phyloP scores from a whole-genome alignment of 1,140 invertebrate genomes.

The Penaeus vannamei region DNA sequence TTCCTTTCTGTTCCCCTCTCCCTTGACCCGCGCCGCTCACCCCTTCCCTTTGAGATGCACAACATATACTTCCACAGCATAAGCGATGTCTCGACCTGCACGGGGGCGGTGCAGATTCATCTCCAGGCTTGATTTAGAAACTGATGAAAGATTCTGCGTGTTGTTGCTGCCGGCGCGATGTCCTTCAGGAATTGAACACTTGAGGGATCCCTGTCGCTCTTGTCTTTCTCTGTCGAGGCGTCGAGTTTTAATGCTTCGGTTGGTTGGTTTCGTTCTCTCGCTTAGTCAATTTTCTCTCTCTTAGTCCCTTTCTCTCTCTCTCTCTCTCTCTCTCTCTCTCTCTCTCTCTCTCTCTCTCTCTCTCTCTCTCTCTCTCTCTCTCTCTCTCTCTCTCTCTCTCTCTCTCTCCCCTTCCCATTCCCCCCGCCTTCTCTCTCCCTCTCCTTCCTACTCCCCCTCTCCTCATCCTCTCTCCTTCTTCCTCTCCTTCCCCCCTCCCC shows the following conservation, averaged over 20 bases:
- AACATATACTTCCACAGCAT: too few relatives aligned
- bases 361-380: slow-evolving; percentile 52
- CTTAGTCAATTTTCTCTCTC: too few relatives aligned
- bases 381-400: slow-evolving; percentile 11
- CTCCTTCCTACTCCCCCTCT: too few relatives aligned
- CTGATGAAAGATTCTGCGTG: too few relatives aligned
- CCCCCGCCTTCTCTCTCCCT: too few relatives aligned
- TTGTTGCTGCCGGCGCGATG: neutral
- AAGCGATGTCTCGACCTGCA: too few relatives aligned
- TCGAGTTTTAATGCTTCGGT: too few relatives aligned
- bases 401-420: neutral
- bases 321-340: slow-evolving; percentile 53
- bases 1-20: neutral
- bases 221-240: slow-evolving; percentile 39
- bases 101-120: too few relatives aligned
- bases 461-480: too few relatives aligned
- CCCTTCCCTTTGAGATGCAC: neutral
- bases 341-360: slow-evolving; percentile 53
- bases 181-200: neutral
- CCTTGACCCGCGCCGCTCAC: slow-evolving; percentile 34
- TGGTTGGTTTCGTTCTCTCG: too few relatives aligned
- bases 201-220: slow-evolving; percentile 33
- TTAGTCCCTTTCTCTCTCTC: neutral
- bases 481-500: too few relatives aligned
- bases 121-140: too few relatives aligned